Conservation (phyloP, 2,113 vertebrate species). For the Anolis sagrei region DNA sequence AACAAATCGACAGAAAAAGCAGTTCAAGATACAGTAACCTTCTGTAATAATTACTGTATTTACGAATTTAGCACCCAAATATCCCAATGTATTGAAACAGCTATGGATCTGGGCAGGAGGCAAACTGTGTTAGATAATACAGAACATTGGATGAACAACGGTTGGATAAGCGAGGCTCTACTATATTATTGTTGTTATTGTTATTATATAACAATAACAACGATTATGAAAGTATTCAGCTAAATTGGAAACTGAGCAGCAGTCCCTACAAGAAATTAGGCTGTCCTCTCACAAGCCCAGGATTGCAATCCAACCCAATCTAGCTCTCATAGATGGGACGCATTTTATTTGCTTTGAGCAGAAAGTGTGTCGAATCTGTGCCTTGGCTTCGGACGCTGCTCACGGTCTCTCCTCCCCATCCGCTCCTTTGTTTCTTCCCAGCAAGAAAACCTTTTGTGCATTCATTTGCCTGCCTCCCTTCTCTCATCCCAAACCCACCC, state of each 20-base stretch:
- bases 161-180: too few species aligned
- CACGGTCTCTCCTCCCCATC: neutral
- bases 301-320: neutral
- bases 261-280: neutral
- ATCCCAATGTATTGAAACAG: too few species aligned
- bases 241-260: neutral
- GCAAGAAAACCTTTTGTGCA: neutral
- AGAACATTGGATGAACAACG: too few species aligned
- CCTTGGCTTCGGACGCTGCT: neutral
- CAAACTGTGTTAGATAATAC: too few species aligned
- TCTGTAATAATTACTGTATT: too few species aligned
- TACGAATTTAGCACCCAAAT: too few species aligned
- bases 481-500: neutral
- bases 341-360: neutral
- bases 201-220: too few species aligned
- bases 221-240: neutral
- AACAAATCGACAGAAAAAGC: too few species aligned
- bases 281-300: neutral
- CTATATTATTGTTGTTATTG: too few species aligned
- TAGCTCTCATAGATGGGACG: neutral
- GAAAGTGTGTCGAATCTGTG: neutral
- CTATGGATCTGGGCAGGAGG: too few species aligned
- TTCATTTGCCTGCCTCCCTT: too few species aligned
- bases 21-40: too few species aligned
- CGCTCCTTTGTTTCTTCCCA: constrained; percentile 30